These are phyloP conservation scores for Helobdella robusta DNA, from an alignment of 2,888 invertebrate species.

Conservation along the genomic window DNA sequence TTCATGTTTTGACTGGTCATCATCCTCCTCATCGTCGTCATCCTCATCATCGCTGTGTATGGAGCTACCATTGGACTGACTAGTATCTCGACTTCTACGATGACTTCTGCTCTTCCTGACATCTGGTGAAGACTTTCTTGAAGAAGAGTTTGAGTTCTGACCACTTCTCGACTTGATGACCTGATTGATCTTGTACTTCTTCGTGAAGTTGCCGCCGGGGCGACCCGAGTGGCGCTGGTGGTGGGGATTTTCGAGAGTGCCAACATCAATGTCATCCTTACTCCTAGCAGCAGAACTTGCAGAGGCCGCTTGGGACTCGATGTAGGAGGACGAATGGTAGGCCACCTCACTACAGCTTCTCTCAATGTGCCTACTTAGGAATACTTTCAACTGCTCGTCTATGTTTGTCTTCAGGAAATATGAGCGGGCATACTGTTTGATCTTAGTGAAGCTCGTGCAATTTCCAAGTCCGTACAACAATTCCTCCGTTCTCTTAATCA, in stretches of 20 bases:
- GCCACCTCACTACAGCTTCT: conserved; percentile 10
- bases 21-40: too few species aligned
- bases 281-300: too few species aligned
- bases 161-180: too few species aligned
- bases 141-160: too few species aligned
- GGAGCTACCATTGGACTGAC: too few species aligned
- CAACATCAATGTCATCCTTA: not conserved
- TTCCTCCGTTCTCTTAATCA: conserved; percentile 3
- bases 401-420: not conserved
- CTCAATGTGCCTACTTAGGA: not conserved
- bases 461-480: not conserved
- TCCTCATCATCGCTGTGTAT: too few species aligned
- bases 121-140: too few species aligned
- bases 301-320: not conserved
- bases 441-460: not conserved
- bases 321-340: not conserved
- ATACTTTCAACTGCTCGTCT: not conserved
- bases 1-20: too few species aligned
- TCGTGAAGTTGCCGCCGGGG: too few species aligned
- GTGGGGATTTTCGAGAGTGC: not conserved
- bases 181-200: not conserved
- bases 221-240: too few species aligned
- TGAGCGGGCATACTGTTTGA: not conserved
- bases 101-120: too few species aligned
- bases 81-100: too few species aligned